A percentile compares a stretch with the other conserved stretches of the same genome.
phyloP scores from a whole-genome alignment of 2,797 vertebrate genomes.

The Euphonia xanthogaster region DNA sequence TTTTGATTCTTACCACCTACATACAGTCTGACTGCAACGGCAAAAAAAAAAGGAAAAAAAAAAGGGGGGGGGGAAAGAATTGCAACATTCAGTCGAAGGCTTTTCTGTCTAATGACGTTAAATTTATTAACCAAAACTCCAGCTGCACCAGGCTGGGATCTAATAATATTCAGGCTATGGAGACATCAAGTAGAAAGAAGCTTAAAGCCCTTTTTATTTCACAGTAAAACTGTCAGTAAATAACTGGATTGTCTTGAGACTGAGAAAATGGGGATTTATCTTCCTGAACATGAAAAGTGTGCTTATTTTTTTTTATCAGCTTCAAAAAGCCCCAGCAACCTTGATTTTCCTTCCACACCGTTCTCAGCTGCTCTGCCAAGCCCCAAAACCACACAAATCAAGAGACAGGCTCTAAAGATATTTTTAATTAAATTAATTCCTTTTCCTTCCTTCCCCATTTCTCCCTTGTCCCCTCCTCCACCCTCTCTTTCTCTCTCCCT shows the following conservation, averaged over 20 bases:
- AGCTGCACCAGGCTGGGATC: conserved; percentile 61
- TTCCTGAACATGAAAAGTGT: conserved; percentile 65
- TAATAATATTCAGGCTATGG: conserved; percentile 71
- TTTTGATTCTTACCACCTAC: conserved; percentile 59
- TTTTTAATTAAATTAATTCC: conserved; percentile 72
- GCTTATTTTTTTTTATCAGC: conserved; percentile 56
- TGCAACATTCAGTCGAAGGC: conserved; percentile 51
- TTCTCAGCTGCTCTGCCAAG: conserved; percentile 63
- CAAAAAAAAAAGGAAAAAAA: neutral
- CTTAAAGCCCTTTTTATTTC: conserved; percentile 67
- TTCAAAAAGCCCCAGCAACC: conserved; percentile 50
- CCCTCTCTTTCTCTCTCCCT: conserved; percentile 51
- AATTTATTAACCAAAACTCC: conserved; percentile 68
- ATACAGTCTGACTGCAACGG: conserved; percentile 20
- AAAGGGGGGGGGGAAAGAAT: neutral
- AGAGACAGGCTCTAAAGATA: conserved; percentile 67
- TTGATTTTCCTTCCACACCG: conserved; percentile 60
- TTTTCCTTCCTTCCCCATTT: conserved; percentile 57
- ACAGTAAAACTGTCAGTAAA: conserved; percentile 68
- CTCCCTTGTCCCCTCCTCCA: conserved; percentile 56
- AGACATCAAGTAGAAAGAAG: conserved; percentile 63
- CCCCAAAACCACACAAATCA: conserved; percentile 65
- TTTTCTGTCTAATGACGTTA: conserved; percentile 63
- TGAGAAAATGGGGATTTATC: conserved; percentile 66
- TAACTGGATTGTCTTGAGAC: conserved; percentile 70